phyloP scores from a whole-genome alignment of 2,113 vertebrate genomes.

The Passer montanus region DNA sequence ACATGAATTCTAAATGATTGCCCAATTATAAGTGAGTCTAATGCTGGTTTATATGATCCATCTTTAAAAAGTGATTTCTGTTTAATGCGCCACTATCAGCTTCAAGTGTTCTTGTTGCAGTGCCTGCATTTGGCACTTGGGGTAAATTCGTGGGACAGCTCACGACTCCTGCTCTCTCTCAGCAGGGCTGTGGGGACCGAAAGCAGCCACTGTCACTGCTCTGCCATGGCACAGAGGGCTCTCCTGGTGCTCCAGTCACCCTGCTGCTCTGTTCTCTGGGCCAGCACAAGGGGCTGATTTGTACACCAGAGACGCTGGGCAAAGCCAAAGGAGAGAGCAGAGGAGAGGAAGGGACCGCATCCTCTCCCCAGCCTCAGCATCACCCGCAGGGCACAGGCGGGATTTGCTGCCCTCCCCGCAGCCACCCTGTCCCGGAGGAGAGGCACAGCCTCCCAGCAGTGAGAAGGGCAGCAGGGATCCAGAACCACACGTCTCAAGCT shows the following conservation, averaged over 20 bases:
- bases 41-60: constrained; percentile 32
- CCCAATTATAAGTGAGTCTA: constrained; percentile 30
- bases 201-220: background rate
- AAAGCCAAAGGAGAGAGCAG: background rate
- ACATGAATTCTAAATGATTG: constrained; percentile 64
- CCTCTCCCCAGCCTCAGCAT: accelerated
- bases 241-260: background rate
- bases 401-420: background rate
- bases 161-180: background rate
- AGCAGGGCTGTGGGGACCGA: accelerated
- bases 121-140: background rate
- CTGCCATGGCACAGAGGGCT: accelerated
- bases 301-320: background rate
- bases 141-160: background rate
- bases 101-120: background rate
- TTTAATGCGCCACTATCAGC: background rate
- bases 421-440: background rate
- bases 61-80: constrained; percentile 58
- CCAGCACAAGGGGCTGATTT: background rate
- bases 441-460: accelerated
- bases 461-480: background rate
- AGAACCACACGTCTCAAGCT: no score
- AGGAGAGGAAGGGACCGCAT: no score
- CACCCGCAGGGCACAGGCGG: accelerated
- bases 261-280: background rate